Evolutionary conservation across 2,797 vertebrate species (phyloP).

Genomic region (Pipistrellus pygmaeus): DNA sequence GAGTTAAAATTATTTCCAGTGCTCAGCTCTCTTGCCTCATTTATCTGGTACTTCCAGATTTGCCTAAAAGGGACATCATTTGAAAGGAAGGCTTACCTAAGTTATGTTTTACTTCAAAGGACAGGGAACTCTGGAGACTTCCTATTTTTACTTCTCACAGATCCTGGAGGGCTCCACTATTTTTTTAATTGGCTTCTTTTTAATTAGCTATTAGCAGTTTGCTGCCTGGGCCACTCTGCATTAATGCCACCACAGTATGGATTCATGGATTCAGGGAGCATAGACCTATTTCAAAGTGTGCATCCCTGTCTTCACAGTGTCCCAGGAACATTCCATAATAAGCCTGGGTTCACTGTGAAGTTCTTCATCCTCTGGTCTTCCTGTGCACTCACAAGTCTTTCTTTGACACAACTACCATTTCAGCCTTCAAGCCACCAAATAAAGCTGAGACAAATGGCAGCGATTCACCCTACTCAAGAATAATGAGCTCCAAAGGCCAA

Average conservation of each 20-base stretch:
- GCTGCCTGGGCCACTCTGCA: fast-evolving
- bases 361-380: background rate
- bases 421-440: background rate
- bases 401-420: background rate
- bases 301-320: background rate
- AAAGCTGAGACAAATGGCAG: background rate
- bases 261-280: fast-evolving
- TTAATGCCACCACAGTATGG: fast-evolving
- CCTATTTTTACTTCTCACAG: too few species aligned
- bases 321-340: fast-evolving
- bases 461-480: background rate
- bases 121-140: background rate
- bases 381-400: background rate
- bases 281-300: too few species aligned
- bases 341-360: background rate
- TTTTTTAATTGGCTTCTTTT: background rate
- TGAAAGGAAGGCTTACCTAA: background rate
- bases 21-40: background rate
- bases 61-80: background rate
- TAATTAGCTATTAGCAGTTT: background rate
- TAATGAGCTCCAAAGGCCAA: background rate
- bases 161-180: background rate
- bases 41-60: background rate
- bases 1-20: background rate
- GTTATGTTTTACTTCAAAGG: background rate